A percentile compares a stretch with the other conserved stretches of the same genome.
These are phyloP conservation scores for Leptobrachium leishanense DNA, from an alignment of 2,113 vertebrate genomes.

Conservation along the genomic window DNA sequence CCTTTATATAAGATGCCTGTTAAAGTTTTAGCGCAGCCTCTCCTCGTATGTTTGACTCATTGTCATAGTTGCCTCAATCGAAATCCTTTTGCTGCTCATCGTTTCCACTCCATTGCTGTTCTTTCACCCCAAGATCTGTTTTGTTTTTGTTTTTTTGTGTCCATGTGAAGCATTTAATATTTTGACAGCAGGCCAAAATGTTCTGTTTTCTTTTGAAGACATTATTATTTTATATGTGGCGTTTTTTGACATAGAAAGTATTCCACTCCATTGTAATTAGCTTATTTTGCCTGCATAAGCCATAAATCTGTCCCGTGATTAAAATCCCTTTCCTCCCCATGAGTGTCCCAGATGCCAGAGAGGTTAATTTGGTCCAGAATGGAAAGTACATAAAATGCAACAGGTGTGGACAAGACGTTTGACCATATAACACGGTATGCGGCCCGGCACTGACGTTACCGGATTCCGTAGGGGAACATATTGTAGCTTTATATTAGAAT, in stretches of 20 bases:
- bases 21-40: too few species aligned
- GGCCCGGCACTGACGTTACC: too few species aligned
- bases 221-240: not conserved
- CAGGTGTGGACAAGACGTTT: too few species aligned
- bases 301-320: not conserved
- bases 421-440: too few species aligned
- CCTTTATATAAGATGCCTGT: too few species aligned
- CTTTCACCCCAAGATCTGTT: slow-evolving; percentile 9
- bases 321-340: too few species aligned
- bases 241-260: not conserved
- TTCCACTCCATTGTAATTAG: not conserved
- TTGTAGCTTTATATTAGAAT: too few species aligned
- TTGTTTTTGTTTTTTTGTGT: not conserved
- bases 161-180: not conserved
- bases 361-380: too few species aligned
- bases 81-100: slow-evolving; percentile 21
- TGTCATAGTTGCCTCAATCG: slow-evolving; percentile 28
- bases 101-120: not conserved
- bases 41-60: not conserved
- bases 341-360: too few species aligned
- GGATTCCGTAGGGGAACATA: too few species aligned
- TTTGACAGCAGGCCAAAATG: not conserved
- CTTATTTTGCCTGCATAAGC: not conserved
- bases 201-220: not conserved
- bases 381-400: too few species aligned